Evolutionary conservation across 2,113 vertebrate species (phyloP), one percentile per base, ranked within the genome.

Genomic region (Protomyctophum bolini): DNA sequence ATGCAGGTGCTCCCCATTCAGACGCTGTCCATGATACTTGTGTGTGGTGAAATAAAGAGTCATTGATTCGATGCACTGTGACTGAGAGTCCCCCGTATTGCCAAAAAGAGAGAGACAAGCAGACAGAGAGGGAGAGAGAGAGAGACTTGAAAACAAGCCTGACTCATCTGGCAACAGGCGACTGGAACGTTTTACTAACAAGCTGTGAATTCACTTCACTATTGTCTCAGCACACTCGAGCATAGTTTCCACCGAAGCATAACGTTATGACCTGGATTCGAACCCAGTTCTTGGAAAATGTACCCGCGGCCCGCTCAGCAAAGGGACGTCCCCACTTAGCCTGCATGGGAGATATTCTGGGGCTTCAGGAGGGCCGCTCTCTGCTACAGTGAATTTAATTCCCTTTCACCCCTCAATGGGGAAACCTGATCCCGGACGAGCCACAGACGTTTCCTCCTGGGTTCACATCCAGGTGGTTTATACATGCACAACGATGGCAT

Each of bases 181-280:
- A 73, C 65, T 80, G 73, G 70, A 89, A 84, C 83, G 86, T 84
- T 82, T 88, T 76, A 79, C 86, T 90, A 91, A 91, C 86, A 90
- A 91, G 90, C 86, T 84, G 81, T 83, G 49, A 83, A 82, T 76
- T 74, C 75, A 73, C 68, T 83, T 79, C 77, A 58, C 77, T 72
- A 76, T 80, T 75, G 75, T 89, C 83, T 88, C 80, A 49, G 58
- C 73, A 63, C 79, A 84, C 81, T 71, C 15, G 45, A 46, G 47
- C 1, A 57, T 68, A 65, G 66, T 75, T 85, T 70, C 61, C 33
- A 41, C 21, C 21, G 33, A 41, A 41, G 33, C 33, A 41, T 41
- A 41, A 21, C 4, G 33, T 41, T 41, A 2, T 6, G 33, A 41
- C 33, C 33, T 41, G 33, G 33, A 41, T 41, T 41, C 33, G 33